A percentile compares a stretch with the other conserved stretches of the same genome.
Conservation (phyloP, 2,113 vertebrate species). For the Pelmatolapia mariae region DNA sequence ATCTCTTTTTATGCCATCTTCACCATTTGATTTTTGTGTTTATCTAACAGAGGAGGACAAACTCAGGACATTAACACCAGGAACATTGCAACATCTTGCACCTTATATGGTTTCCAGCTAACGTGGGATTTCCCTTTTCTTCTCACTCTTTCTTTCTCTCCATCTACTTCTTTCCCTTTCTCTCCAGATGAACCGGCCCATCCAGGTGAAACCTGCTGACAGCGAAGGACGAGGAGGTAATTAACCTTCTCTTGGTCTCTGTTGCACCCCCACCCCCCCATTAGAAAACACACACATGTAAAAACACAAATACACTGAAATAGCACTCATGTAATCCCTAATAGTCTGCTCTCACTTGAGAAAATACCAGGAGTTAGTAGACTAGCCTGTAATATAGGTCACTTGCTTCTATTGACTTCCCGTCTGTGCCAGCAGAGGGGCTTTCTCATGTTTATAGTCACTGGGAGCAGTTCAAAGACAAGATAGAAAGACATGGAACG, state of each 20-base stretch:
- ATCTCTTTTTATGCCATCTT: conserved; percentile 32
- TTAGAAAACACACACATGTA: conserved; percentile 24
- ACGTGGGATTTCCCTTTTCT: conserved; percentile 47
- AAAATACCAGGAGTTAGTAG: conserved; percentile 56
- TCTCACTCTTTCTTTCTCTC: neutral
- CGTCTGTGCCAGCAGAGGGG: conserved; percentile 62
- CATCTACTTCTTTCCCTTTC: neutral
- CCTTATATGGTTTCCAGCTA: conserved; percentile 18
- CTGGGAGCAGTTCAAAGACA: conserved; percentile 58
- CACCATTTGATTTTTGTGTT: conserved; percentile 48
- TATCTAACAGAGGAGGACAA: conserved; percentile 17
- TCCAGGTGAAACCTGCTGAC: conserved; percentile 99
- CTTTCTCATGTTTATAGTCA: conserved; percentile 60
- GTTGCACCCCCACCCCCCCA: conserved; percentile 18
- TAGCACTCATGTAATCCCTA: conserved; percentile 44
- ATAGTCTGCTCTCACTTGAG: conserved; percentile 56
- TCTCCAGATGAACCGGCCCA: conserved; percentile 95
- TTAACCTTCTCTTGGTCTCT: conserved; percentile 64
- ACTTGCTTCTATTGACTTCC: conserved; percentile 71
- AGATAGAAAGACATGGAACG: neutral
- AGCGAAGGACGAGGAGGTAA: conserved; percentile 99
- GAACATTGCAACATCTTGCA: neutral
- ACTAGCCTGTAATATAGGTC: conserved; percentile 71
- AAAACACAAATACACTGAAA: conserved; percentile 46
- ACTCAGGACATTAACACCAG: conserved; percentile 10